These are phyloP conservation scores for Thunnus thynnus DNA, from an alignment of 2,113 vertebrate genomes.

Conservation along the genomic window DNA sequence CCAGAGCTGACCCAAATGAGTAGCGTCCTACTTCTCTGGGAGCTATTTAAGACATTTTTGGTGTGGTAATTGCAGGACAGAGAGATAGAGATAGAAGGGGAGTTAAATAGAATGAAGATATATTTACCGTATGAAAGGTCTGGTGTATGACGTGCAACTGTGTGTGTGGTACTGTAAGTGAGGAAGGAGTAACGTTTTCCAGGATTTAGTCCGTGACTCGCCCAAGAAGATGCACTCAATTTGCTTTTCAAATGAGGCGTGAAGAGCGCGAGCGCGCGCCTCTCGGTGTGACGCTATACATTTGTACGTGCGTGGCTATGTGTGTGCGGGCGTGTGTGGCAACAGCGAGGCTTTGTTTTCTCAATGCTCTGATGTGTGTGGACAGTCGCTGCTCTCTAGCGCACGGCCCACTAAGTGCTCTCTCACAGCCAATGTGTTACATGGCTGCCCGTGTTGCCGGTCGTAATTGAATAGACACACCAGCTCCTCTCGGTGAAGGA, in stretches of 20 bases:
- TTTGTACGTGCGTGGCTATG: constrained; percentile 63
- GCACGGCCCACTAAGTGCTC: constrained; percentile 74
- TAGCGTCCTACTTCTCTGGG: constrained; percentile 76
- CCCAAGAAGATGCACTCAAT: constrained; percentile 82
- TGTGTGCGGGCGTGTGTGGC: constrained; percentile 80
- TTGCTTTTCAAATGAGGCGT: constrained; percentile 86
- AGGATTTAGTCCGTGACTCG: constrained; percentile 73
- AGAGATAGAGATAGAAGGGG: constrained; percentile 69
- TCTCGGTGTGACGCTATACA: constrained; percentile 67
- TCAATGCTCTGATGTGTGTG: constrained; percentile 85
- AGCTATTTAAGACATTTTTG: constrained; percentile 83
- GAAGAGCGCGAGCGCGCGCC: constrained; percentile 78
- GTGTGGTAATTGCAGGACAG: constrained; percentile 81
- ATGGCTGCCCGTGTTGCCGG: constrained; percentile 64
- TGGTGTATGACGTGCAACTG: constrained; percentile 41
- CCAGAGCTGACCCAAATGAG: constrained; percentile 81
- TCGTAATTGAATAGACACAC: constrained; percentile 79
- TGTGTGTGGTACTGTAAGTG: constrained; percentile 49
- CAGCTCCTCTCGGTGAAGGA: constrained; percentile 65
- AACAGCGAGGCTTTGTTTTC: constrained; percentile 85
- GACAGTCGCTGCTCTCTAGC: constrained; percentile 61
- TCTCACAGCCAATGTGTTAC: constrained; percentile 74
- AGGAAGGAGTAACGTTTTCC: constrained; percentile 72
- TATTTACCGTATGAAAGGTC: constrained; percentile 73
- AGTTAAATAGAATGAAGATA: constrained; percentile 72